phyloP scores from a whole-genome alignment of 2,797 vertebrate species.

The Limosa lapponica region DNA sequence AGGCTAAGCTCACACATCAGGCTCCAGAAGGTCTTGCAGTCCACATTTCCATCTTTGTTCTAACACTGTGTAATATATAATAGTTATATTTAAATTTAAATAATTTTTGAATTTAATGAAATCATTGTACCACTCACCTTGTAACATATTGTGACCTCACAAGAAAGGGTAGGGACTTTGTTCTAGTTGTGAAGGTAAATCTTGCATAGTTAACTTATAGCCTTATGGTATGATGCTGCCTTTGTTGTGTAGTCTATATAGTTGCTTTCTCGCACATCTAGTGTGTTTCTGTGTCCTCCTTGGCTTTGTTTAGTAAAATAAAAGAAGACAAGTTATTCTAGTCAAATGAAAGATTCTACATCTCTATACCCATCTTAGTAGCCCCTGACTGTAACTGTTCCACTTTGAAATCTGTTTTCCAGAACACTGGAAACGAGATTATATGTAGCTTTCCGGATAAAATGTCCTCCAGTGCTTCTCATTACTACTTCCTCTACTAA shows the following conservation, averaged over 20 bases:
- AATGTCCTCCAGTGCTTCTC: not conserved
- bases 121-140: not conserved
- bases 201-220: not conserved
- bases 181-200: not conserved
- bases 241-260: not conserved
- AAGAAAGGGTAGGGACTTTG: not conserved
- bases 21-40: not conserved
- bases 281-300: not conserved
- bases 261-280: not conserved
- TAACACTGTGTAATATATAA: rapidly evolving
- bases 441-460: not conserved
- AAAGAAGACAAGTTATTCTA: not conserved
- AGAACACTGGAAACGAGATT: not conserved
- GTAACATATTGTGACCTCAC: not conserved
- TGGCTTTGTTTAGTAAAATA: not conserved
- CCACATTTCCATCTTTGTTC: not conserved
- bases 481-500: not conserved
- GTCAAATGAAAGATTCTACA: not conserved
- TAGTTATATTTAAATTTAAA: not conserved
- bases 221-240: rapidly evolving
- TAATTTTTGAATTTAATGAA: not conserved
- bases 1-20: not conserved
- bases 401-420: not conserved
- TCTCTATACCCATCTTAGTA: not conserved
- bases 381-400: not conserved